These are phyloP conservation scores for Brotula barbata DNA, from an alignment of 2,797 vertebrate genomes.

Conservation along the genomic window DNA sequence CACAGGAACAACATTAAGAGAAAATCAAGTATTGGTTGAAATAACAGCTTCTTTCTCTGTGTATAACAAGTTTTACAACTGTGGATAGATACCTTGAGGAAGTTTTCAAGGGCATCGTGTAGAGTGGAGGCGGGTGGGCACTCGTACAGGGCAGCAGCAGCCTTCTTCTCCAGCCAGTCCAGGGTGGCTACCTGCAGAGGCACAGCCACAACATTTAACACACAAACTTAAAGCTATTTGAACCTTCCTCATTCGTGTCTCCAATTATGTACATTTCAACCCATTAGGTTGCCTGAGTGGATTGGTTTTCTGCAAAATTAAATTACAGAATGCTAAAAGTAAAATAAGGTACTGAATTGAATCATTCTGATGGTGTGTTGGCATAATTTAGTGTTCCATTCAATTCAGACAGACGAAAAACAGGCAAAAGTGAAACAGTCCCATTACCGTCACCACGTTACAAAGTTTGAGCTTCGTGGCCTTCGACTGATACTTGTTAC, in stretches of 20 bases:
- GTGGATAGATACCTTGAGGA: slow-evolving; percentile 82
- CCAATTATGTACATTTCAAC: not conserved
- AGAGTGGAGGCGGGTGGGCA: slow-evolving; percentile 81
- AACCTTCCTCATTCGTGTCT: not conserved
- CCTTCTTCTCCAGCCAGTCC: slow-evolving; percentile 90
- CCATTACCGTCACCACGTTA: too few species aligned
- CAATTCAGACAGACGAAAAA: not conserved
- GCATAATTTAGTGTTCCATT: too few species aligned
- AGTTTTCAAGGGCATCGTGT: slow-evolving; percentile 88
- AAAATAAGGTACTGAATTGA: too few species aligned
- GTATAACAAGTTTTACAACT: not conserved
- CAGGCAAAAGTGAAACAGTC: too few species aligned
- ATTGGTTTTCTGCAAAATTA: not conserved
- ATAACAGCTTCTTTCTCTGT: too few species aligned
- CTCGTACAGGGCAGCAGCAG: slow-evolving; percentile 85
- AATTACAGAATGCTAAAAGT: too few species aligned
- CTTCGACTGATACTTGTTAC: too few species aligned
- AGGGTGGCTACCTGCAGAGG: slow-evolving; percentile 84
- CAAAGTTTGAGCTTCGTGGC: too few species aligned
- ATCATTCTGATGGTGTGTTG: too few species aligned
- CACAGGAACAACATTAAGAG: too few species aligned
- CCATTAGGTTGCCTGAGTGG: not conserved
- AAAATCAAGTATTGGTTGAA: too few species aligned
- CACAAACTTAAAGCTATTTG: not conserved
- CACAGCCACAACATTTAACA: too few species aligned